A percentile compares a stretch with the other conserved stretches of the same genome.
Evolutionary conservation across 2,888 invertebrate genomes (phyloP).

Genomic region (Meiosimyza decipiens): DNA sequence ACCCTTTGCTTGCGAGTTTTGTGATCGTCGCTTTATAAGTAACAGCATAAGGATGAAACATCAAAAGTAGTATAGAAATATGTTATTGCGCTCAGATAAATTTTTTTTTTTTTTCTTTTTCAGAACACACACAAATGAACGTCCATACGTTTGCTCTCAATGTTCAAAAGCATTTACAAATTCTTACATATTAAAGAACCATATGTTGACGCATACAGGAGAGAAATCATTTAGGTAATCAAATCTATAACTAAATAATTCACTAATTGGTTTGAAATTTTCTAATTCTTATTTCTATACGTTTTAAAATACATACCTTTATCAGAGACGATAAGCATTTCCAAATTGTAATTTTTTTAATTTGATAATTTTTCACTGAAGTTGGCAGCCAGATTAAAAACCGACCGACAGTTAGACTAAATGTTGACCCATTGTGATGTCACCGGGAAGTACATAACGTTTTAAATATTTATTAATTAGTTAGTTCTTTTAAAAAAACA

Average conservation of each 20-base stretch:
- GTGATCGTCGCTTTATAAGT: constrained; percentile 39
- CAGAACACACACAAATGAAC: constrained; percentile 42
- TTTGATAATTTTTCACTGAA: no score
- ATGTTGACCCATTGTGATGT: no score
- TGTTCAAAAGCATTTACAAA: constrained; percentile 39
- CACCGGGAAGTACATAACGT: no score
- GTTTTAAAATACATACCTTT: no score
- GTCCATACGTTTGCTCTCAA: constrained; percentile 38
- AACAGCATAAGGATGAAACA: constrained; percentile 40
- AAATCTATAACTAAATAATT: background rate
- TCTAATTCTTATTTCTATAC: no score
- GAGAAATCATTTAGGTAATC: constrained; percentile 35
- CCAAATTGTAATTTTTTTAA: no score
- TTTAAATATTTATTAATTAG: no score
- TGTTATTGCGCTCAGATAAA: background rate
- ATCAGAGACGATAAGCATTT: no score
- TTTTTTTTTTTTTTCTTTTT: background rate
- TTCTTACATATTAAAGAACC: constrained; percentile 41
- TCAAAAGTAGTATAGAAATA: constrained; percentile 32
- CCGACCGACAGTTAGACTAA: no score
- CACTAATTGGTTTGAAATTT: no score
- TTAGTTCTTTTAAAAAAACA: no score
- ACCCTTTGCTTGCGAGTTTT: constrained; percentile 38
- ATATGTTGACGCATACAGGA: constrained; percentile 38
- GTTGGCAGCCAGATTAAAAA: no score